phyloP scores from a whole-genome alignment of 2,888 invertebrate genomes.

The Sialis lutaria region DNA sequence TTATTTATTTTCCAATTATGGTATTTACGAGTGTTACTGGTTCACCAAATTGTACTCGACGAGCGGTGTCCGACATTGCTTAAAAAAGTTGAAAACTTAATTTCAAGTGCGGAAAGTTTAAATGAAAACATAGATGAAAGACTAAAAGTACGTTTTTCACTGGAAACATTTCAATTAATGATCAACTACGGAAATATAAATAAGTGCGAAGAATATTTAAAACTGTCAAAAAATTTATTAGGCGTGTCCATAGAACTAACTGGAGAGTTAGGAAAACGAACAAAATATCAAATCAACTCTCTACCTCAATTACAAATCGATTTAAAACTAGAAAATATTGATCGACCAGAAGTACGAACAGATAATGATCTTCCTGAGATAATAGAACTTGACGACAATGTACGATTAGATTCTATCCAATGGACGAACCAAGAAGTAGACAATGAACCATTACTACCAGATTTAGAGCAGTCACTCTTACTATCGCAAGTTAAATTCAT shows the following conservation, averaged over 20 bases:
- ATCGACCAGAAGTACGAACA: slow-evolving; percentile 28
- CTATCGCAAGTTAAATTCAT: slow-evolving; percentile 56
- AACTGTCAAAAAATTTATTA: slow-evolving; percentile 40
- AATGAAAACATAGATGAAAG: slow-evolving; percentile 18
- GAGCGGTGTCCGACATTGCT: slow-evolving; percentile 54
- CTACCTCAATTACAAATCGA: slow-evolving; percentile 68
- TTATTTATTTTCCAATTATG: slow-evolving; percentile 41
- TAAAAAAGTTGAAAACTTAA: slow-evolving; percentile 33
- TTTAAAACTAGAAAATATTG: slow-evolving; percentile 30
- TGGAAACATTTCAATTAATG: slow-evolving; percentile 48
- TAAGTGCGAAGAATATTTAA: slow-evolving; percentile 48
- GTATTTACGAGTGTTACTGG: slow-evolving; percentile 50
- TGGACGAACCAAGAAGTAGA: slow-evolving; percentile 36
- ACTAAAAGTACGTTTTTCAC: slow-evolving; percentile 26
- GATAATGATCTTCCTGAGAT: slow-evolving; percentile 42
- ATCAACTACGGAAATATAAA: slow-evolving; percentile 56
- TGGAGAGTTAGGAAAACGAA: slow-evolving; percentile 77
- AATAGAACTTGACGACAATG: slow-evolving; percentile 68
- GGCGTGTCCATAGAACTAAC: slow-evolving; percentile 48
- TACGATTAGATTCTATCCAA: slow-evolving; percentile 60
- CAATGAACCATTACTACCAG: slow-evolving; percentile 22
- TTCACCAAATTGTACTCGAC: slow-evolving; percentile 62
- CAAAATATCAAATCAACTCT: slow-evolving; percentile 68
- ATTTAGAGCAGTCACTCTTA: slow-evolving; percentile 62
- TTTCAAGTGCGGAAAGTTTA: slow-evolving; percentile 23